phyloP scores from a whole-genome alignment of 2,888 invertebrate genomes.

The Drosophila kambysellisi region DNA sequence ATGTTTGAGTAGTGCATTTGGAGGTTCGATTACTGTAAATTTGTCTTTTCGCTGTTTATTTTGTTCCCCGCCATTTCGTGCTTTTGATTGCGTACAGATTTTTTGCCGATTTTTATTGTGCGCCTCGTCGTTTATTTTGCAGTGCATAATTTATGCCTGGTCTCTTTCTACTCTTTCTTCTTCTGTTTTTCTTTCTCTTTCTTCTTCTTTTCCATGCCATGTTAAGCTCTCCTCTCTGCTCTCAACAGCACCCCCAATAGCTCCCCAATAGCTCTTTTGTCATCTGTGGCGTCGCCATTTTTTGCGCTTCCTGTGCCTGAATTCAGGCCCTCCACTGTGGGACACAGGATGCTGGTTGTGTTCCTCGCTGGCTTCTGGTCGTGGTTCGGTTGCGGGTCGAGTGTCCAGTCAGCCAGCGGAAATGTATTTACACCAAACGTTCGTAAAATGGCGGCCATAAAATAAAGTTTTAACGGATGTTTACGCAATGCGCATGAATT shows the following conservation, averaged over 20 bases:
- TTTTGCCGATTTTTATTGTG: slow-evolving; percentile 74
- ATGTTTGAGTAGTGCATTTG: slow-evolving; percentile 35
- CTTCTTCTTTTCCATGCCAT: background rate
- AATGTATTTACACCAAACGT: slow-evolving; percentile 78
- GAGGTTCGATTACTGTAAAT: slow-evolving; percentile 11
- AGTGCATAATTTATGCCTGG: slow-evolving; percentile 77
- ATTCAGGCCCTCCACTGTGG: slow-evolving; percentile 24
- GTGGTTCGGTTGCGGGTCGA: slow-evolving; percentile 27
- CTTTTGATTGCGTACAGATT: slow-evolving; percentile 72
- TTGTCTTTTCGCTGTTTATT: slow-evolving; percentile 25
- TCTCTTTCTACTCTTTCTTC: slow-evolving; percentile 18
- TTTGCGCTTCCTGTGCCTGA: slow-evolving; percentile 66
- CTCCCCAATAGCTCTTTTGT: slow-evolving; percentile 43
- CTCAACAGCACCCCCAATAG: slow-evolving; percentile 9
- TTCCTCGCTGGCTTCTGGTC: slow-evolving; percentile 20
- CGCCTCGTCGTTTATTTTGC: slow-evolving; percentile 73
- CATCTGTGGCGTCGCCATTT: slow-evolving; percentile 71
- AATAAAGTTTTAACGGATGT: slow-evolving; percentile 80
- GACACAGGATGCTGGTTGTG: slow-evolving; percentile 11
- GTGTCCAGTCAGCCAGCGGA: slow-evolving; percentile 58
- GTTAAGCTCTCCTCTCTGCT: slow-evolving; percentile 14
- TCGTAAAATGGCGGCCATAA: slow-evolving; percentile 78
- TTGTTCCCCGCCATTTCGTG: slow-evolving; percentile 51
- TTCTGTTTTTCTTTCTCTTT: slow-evolving; percentile 17
- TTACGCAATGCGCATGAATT: slow-evolving; percentile 80